These are phyloP conservation scores for Megalopta genalis DNA, from an alignment of 1,140 invertebrate species.

Conservation along the genomic window DNA sequence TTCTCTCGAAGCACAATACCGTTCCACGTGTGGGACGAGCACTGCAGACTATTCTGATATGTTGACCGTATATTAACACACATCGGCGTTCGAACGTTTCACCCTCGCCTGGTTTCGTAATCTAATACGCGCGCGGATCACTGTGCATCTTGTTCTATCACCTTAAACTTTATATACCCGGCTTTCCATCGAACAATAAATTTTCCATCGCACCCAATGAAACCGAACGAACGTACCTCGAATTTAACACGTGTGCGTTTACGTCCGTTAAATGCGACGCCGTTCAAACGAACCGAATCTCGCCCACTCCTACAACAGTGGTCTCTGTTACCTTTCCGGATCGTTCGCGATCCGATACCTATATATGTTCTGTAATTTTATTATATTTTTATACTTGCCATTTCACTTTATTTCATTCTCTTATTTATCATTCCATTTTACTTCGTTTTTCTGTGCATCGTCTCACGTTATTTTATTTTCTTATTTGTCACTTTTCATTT, in stretches of 20 bases:
- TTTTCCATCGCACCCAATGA: background rate
- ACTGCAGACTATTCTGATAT: conserved; percentile 38
- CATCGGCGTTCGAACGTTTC: conserved; percentile 9
- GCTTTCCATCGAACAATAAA: background rate
- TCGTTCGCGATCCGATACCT: no score
- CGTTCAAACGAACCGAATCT: no score
- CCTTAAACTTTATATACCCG: background rate
- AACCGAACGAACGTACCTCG: background rate
- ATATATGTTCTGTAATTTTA: no score
- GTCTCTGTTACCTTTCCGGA: no score
- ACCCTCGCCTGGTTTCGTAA: conserved; percentile 20
- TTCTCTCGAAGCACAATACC: conserved; percentile 12
- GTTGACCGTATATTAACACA: background rate
- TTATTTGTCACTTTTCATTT: no score
- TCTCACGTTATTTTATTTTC: no score
- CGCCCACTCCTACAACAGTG: no score
- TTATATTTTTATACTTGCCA: no score
- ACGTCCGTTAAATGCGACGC: no score
- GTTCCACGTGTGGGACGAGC: background rate
- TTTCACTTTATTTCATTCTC: no score
- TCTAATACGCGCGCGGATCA: background rate
- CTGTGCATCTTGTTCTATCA: background rate
- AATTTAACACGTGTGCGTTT: background rate
- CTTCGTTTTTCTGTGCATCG: no score
- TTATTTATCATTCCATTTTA: no score